phyloP scores from a whole-genome alignment of 2,888 invertebrate genomes.

The Auanema sp. region DNA sequence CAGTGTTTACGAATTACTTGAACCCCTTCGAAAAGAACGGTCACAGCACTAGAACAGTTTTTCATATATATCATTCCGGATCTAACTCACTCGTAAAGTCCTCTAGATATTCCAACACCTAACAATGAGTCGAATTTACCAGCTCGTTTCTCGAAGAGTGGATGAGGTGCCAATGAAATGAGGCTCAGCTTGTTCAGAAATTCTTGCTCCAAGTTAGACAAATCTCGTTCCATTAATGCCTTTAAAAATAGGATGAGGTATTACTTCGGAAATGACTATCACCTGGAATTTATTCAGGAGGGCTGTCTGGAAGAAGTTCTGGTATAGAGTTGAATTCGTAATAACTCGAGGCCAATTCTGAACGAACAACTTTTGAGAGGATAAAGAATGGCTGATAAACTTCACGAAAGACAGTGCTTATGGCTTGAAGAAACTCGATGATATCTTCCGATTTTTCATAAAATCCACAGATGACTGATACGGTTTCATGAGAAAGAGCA shows the following conservation, averaged over 20 bases:
- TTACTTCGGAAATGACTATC: background rate
- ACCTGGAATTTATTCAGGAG: slow-evolving; percentile 38
- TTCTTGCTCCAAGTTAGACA: slow-evolving; percentile 13
- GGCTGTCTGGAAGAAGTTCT: slow-evolving; percentile 28
- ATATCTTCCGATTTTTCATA: slow-evolving; percentile 54
- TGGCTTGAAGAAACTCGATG: slow-evolving; percentile 54
- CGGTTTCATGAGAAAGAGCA: slow-evolving; percentile 34
- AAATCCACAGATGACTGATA: slow-evolving; percentile 49
- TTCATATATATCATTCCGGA: background rate
- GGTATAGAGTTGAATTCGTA: slow-evolving; percentile 33
- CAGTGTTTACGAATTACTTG: slow-evolving; percentile 12
- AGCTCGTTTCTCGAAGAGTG: slow-evolving; percentile 48
- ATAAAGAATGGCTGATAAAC: slow-evolving; percentile 16
- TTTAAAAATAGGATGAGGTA: too few relatives aligned
- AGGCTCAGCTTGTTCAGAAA: background rate
- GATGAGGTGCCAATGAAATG: slow-evolving; percentile 26
- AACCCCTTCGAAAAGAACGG: slow-evolving; percentile 9
- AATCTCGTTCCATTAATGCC: slow-evolving; percentile 15
- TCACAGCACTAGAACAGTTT: slow-evolving; percentile 6
- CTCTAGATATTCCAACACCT: slow-evolving; percentile 51
- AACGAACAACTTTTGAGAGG: background rate
- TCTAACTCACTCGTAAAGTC: slow-evolving; percentile 34
- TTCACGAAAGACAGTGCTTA: slow-evolving; percentile 41
- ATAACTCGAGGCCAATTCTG: slow-evolving; percentile 51
- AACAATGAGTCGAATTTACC: slow-evolving; percentile 49